Conservation (phyloP, 2,113 vertebrate genomes). For the Cryptoleucopteryx plumbea region DNA sequence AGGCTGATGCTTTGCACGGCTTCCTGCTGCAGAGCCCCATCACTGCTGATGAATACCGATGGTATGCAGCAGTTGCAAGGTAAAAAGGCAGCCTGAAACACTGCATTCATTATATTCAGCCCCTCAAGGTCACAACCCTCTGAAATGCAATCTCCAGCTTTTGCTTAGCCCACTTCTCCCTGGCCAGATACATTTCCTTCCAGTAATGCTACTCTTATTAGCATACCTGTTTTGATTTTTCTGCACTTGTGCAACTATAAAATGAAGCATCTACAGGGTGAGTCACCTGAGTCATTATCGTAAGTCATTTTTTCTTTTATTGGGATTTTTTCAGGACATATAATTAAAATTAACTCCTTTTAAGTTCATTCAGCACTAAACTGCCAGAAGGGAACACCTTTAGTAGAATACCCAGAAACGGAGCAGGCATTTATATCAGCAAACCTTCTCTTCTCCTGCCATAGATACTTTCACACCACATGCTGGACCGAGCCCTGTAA, state of each 20-base stretch:
- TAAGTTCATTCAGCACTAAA: neutral
- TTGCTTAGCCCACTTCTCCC: neutral
- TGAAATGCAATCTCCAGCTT: constrained; percentile 24
- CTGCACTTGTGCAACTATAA: neutral
- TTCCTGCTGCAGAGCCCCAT: neutral
- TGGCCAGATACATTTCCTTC: neutral
- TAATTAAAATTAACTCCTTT: neutral
- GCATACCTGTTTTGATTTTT: neutral
- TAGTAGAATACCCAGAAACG: neutral
- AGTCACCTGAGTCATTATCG: neutral
- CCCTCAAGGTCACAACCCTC: neutral
- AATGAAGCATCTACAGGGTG: neutral
- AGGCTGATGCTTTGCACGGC: neutral
- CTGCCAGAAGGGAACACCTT: neutral
- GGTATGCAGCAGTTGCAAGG: constrained; percentile 18
- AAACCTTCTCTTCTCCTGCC: neutral
- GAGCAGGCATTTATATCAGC: neutral
- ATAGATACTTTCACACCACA: neutral
- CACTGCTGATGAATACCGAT: neutral
- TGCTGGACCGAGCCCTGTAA: neutral
- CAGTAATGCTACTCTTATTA: neutral
- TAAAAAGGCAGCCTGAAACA: constrained; percentile 23
- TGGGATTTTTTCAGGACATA: neutral
- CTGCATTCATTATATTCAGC: neutral
- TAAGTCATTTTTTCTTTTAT: neutral